These are phyloP conservation scores for Sciaenops ocellatus DNA, from an alignment of 2,797 vertebrate genomes.

Conservation along the genomic window DNA sequence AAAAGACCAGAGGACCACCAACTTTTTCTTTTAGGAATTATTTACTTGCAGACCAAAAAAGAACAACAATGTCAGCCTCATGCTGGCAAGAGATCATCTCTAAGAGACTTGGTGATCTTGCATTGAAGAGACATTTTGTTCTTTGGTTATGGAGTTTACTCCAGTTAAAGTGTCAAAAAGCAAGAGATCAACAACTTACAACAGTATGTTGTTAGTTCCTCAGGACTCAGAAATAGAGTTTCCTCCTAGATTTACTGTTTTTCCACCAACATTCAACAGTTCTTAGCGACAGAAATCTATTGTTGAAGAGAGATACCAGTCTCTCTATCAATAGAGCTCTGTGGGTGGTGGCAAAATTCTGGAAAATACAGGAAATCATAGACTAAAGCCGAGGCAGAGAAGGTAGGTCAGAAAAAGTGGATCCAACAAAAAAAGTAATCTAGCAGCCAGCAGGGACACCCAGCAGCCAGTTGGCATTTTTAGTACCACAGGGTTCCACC, in stretches of 20 bases:
- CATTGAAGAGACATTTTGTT: background rate
- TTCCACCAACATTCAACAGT: conserved; percentile 10
- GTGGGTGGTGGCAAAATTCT: conserved; percentile 29
- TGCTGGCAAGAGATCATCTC: background rate
- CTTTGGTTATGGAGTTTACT: background rate
- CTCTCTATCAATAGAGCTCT: conserved; percentile 43
- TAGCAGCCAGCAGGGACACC: conserved; percentile 54
- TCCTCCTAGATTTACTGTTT: background rate
- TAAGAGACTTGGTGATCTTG: background rate
- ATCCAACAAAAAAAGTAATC: conserved; percentile 65
- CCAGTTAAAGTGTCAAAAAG: background rate
- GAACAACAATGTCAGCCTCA: no score
- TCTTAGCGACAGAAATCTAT: conserved; percentile 9
- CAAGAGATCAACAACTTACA: background rate
- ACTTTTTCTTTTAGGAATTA: background rate
- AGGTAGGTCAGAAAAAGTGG: conserved; percentile 48
- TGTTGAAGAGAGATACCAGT: conserved; percentile 26
- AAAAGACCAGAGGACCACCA: background rate
- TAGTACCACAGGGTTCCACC: conserved; percentile 47
- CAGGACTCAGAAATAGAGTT: background rate
- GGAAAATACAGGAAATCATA: conserved; percentile 54
- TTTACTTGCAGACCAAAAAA: background rate
- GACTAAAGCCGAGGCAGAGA: conserved; percentile 43
- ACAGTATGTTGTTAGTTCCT: background rate
- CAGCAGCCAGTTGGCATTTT: conserved; percentile 59